A percentile compares a stretch with the other conserved stretches of the same genome.
Conservation (phyloP, 2,113 vertebrate species). For the Bujurquina vittata region DNA sequence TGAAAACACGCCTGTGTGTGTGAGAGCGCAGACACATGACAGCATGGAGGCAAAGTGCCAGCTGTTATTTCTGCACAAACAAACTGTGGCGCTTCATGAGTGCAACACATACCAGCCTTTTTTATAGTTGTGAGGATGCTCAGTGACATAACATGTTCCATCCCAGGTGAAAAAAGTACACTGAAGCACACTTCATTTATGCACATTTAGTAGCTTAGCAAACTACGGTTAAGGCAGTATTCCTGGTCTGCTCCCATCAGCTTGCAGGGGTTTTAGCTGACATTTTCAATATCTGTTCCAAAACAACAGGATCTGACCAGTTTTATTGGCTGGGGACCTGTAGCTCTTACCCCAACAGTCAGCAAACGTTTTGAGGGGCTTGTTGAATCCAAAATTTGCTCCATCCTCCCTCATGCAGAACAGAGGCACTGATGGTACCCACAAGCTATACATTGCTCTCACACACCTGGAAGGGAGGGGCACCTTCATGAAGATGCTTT, state of each 20-base stretch:
- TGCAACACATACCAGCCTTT: not conserved
- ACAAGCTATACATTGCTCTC: no score
- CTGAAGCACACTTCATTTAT: not conserved
- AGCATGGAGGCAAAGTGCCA: not conserved
- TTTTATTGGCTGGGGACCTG: not conserved
- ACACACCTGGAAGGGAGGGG: not conserved
- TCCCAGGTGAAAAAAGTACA: rapidly evolving
- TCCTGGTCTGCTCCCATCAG: not conserved
- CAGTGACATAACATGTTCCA: not conserved
- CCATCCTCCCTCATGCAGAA: not conserved
- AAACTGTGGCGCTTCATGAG: conserved; percentile 1
- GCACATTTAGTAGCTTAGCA: rapidly evolving
- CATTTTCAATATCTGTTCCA: not conserved
- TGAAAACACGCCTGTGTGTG: not conserved
- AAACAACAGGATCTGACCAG: not conserved
- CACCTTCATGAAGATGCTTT: not conserved
- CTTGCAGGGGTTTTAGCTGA: not conserved
- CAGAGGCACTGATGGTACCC: not conserved
- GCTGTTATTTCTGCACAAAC: not conserved
- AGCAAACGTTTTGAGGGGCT: not conserved
- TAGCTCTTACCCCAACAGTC: not conserved
- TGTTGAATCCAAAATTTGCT: not conserved
- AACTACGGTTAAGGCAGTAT: rapidly evolving
- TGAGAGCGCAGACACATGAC: not conserved
- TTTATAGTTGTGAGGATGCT: rapidly evolving